Evolutionary conservation across 2,797 vertebrate genomes (phyloP).

Genomic region (Cephalopachus bancanus): DNA sequence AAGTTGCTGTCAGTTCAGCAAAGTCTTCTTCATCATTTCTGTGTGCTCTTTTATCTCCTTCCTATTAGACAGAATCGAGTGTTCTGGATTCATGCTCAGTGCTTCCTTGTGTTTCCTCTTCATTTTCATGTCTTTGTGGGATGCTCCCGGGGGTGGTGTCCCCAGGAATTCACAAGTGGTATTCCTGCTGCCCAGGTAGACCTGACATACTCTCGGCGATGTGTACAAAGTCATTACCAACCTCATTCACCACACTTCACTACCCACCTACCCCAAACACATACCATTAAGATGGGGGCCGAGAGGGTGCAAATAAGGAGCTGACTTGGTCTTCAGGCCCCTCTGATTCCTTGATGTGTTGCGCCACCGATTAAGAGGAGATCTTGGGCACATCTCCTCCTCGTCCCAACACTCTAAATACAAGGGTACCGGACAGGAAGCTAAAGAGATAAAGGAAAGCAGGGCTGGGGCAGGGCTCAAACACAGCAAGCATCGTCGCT

Average conservation of each 20-base stretch:
- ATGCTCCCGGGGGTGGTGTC: background rate
- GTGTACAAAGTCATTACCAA: background rate
- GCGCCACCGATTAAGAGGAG: no score
- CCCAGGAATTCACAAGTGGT: background rate
- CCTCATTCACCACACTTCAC: background rate
- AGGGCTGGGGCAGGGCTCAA: background rate
- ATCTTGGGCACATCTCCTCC: fast-evolving
- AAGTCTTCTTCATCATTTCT: background rate
- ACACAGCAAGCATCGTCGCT: background rate
- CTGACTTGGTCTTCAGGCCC: background rate
- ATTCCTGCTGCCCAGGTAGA: background rate
- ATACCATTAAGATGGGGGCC: background rate
- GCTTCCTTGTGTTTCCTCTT: background rate
- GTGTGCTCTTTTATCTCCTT: background rate
- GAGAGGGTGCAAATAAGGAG: background rate
- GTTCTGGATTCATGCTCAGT: fast-evolving
- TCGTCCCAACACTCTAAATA: background rate
- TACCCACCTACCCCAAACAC: background rate
- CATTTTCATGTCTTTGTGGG: background rate
- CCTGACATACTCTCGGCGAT: background rate
- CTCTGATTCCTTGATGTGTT: background rate
- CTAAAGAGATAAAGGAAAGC: background rate
- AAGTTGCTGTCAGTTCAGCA: background rate
- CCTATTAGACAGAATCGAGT: background rate
- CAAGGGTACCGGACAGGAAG: background rate